These are phyloP conservation scores for Drosophila mettleri DNA, from an alignment of 2,888 invertebrate genomes.

Conservation along the genomic window DNA sequence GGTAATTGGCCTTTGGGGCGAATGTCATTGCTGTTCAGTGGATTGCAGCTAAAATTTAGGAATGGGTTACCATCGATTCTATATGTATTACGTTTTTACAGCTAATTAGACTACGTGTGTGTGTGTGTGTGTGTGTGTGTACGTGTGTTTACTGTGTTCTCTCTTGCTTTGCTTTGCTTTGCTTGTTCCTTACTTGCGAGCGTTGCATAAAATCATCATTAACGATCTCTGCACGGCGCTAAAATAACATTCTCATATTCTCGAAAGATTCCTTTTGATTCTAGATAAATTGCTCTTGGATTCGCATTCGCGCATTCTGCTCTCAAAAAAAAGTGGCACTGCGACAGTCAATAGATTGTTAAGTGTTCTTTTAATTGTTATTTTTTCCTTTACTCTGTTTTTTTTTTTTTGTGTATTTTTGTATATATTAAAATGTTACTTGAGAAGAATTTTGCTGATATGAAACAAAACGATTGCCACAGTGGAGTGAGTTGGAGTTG, in stretches of 20 bases:
- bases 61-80: slow-evolving; percentile 58
- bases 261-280: slow-evolving; percentile 43
- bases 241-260: slow-evolving; percentile 46
- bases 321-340: slow-evolving; percentile 6
- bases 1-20: background rate
- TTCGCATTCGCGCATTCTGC: slow-evolving; percentile 17
- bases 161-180: background rate
- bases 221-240: slow-evolving; percentile 21
- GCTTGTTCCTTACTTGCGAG: slow-evolving; percentile 29
- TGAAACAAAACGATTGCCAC: slow-evolving; percentile 75
- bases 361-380: background rate
- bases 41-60: slow-evolving; percentile 46
- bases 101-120: slow-evolving; percentile 46
- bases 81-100: slow-evolving; percentile 28
- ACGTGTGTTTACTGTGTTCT: too few relatives aligned
- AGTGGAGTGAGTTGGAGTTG: too few relatives aligned
- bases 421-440: slow-evolving; percentile 7
- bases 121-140: too few relatives aligned
- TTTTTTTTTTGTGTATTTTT: background rate
- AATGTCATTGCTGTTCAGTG: slow-evolving; percentile 13
- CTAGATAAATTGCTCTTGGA: slow-evolving; percentile 61
- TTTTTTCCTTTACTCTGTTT: background rate
- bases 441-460: slow-evolving; percentile 52
- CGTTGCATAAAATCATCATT: slow-evolving; percentile 44
- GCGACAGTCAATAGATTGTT: slow-evolving; percentile 72